Base-by-base conservation (phyloP, 2,888 invertebrate species). In the Agrenia bidenticulata region DNA sequence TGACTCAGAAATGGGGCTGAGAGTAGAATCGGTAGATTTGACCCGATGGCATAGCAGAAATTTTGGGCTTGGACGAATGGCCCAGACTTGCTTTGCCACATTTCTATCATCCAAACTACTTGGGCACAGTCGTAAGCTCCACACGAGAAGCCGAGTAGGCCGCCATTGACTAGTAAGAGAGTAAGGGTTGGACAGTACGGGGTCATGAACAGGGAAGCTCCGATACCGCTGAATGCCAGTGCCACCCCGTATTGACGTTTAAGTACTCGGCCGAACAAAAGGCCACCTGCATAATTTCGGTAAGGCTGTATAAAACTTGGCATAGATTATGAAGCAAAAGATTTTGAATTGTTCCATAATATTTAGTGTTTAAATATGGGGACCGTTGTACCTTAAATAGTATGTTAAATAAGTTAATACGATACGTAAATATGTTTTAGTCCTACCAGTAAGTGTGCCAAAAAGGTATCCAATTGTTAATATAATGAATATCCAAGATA, bases 41-140 rank as follows among this genome's bases (percentile, higher is more conserved):
- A 65, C 2, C 73, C 73, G 0, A 69, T 17, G 11, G 69, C 69
- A 37, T 61, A 72, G 41, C 37, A 58, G 42, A 67, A 67, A 51
- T 73, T 69, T 24, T 73, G 73, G 13, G 61, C 64, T 64, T 73
- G 71, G 26, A 73, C 45, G 19, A 61, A 73, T 0, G 67, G 59
- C 1, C 63, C 69, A 0, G 67, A 58, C 23, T 68, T 49, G 2
- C 45, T 21, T 42, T 66, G 56, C 69, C 70, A 70, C 49, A 73
- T 67, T 65, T 74, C 69, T 32, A 74, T 69, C 4, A 70, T 64
- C 72, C 70, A 70, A 1, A 68, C 67, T 4, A 70, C 42, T 50
- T 68, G 66, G n/a, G 64, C 63, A 2, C 62, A 62, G 51, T 70
- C 72, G n/a, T 61, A 65, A 11, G 67, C 66, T 9, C 70, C 72